These are phyloP conservation scores for Ciconia boyciana DNA, from an alignment of 2,113 vertebrate genomes.

Conservation along the genomic window DNA sequence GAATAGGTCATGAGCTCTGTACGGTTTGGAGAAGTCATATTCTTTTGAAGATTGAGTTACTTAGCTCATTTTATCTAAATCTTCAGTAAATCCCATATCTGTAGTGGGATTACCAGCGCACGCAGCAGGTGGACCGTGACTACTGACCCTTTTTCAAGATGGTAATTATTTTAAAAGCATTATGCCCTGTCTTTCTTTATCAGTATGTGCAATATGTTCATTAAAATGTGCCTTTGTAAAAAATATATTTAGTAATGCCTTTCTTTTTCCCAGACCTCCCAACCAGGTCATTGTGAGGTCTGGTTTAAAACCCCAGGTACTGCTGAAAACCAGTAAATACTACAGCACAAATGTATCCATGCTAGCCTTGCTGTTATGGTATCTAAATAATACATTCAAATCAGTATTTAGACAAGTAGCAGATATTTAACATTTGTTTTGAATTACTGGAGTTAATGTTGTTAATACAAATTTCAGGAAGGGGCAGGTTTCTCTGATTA, in stretches of 20 bases:
- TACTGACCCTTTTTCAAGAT: neutral
- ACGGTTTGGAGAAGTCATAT: neutral
- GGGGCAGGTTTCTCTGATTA: neutral
- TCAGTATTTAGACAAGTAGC: neutral
- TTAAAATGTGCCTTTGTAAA: neutral
- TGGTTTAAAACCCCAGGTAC: neutral
- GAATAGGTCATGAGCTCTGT: neutral
- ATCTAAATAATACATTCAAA: neutral
- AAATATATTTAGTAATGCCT: neutral
- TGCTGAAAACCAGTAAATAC: neutral
- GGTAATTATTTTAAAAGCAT: neutral
- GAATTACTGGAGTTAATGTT: neutral
- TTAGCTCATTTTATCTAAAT: neutral
- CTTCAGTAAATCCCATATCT: neutral
- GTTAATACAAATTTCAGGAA: constrained; percentile 1
- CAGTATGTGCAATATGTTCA: neutral
- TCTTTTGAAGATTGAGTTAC: neutral
- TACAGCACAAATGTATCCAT: neutral
- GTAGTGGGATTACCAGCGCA: neutral
- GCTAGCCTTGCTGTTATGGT: neutral
- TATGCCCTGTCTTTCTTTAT: neutral
- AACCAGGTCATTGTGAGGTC: neutral
- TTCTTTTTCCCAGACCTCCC: neutral
- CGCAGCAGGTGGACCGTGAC: fast-evolving
- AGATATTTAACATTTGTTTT: neutral